A percentile compares a stretch with the other conserved stretches of the same genome.
phyloP scores from a whole-genome alignment of 2,888 invertebrate genomes.

The Conus canariensis region DNA sequence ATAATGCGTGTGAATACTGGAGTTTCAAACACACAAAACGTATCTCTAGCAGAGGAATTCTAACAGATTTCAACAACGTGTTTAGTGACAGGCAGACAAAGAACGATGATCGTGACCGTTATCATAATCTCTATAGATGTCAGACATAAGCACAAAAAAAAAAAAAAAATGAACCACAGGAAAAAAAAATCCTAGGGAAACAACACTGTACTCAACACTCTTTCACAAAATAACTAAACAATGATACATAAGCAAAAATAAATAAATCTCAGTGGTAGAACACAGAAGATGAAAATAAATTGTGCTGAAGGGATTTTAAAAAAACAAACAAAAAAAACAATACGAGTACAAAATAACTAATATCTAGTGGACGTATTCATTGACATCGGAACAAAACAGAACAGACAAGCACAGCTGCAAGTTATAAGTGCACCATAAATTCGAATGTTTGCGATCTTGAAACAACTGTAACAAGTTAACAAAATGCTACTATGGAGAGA shows the following conservation, averaged over 20 bases:
- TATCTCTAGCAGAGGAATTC: conserved; percentile 18
- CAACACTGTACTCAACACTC: neutral
- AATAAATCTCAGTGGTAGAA: neutral
- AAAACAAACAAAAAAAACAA: neutral
- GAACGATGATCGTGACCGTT: neutral
- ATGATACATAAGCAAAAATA: neutral
- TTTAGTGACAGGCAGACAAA: neutral
- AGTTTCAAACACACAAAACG: conserved; percentile 6
- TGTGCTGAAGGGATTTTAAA: neutral
- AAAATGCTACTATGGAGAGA: neutral
- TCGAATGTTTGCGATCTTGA: neutral
- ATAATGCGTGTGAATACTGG: conserved; percentile 28
- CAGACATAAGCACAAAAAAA: neutral
- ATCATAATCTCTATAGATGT: neutral
- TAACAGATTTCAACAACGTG: conserved; percentile 20
- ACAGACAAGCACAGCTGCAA: neutral
- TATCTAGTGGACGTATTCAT: neutral
- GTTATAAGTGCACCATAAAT: neutral
- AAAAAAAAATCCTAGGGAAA: neutral
- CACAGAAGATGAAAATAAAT: neutral
- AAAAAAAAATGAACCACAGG: neutral
- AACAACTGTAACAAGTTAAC: neutral
- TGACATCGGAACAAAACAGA: neutral
- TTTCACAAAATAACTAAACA: neutral
- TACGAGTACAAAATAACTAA: neutral